These are phyloP conservation scores for Oreamnos americanus DNA, from an alignment of 2,113 vertebrate species.

Conservation along the genomic window DNA sequence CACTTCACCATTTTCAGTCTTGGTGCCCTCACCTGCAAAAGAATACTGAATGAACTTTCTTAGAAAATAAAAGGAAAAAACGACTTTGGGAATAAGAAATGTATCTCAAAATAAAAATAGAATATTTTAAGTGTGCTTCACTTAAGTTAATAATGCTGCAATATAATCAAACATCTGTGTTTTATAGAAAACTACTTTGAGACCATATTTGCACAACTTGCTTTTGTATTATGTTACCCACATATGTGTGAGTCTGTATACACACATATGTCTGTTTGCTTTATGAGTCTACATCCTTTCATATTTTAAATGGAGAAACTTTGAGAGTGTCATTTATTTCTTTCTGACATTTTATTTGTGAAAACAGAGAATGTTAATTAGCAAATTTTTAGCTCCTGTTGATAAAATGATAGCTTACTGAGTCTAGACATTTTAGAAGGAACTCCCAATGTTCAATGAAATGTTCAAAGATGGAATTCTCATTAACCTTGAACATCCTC, in stretches of 20 bases:
- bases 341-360: neutral
- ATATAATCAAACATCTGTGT: neutral
- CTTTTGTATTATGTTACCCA: neutral
- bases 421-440: conserved; percentile 4
- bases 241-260: neutral
- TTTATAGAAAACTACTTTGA: neutral
- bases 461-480: conserved; percentile 64
- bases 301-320: neutral
- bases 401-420: neutral
- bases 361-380: neutral
- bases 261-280: neutral
- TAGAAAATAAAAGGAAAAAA: neutral
- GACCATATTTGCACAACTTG: neutral
- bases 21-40: neutral
- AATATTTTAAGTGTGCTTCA: neutral
- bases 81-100: neutral
- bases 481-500: conserved; percentile 61
- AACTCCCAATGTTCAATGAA: neutral
- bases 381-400: neutral
- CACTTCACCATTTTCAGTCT: neutral
- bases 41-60: neutral
- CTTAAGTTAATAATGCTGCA: neutral
- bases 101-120: neutral
- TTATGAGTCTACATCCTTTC: neutral
- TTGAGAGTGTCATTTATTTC: neutral